Evolutionary conservation across 2,888 invertebrate species (phyloP), one percentile per base, ranked within the genome.

Genomic region (Hydropsyche betteni): DNA sequence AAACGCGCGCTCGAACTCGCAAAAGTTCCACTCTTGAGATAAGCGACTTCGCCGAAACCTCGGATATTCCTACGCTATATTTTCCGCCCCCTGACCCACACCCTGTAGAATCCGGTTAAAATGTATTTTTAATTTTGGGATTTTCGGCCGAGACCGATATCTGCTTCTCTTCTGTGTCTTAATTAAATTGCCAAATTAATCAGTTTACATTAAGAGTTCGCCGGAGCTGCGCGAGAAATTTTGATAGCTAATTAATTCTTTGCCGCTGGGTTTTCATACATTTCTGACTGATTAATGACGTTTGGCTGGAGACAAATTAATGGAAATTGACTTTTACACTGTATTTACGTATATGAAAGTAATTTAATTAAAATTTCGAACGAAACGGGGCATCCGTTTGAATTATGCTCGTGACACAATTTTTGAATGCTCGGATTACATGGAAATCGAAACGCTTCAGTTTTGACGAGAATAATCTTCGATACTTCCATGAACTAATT

Each of bases 151-250:
- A 16, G 55, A 14, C 34, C 61, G 61, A 33, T 61, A 33, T 61
- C 61, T 64, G 7, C 64, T 10, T 64, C 64, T 58, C 10, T 44
- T 44, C 34, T 34, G 33, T 14, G 58, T n/a, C 72, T 72, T 72
- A 72, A 72, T 72, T 72, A 72, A 72, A 72, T 72, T 72, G 44
- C 10, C 36, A 61, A 72, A 72, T 72, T 72, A 72, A 72, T 72
- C 72, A 72, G 72, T 72, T 72, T 72, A 72, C 58, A 72, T 61
- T 72, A 38, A 14, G 58, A 72, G 44, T 72, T 72, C 24, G 24
- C 24, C 24, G 24, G 24, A 24, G 24, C 33, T 55, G 14, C 61
- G 53, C 72, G 72, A 44, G 61, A 72, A 72, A 72, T 72, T 72
- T 38, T 72, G 72, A 72, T 72, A 51, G 72, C 72, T 72, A 72